Base-by-base conservation (phyloP, 2,888 invertebrate genomes). In the Brenthis daphne region DNA sequence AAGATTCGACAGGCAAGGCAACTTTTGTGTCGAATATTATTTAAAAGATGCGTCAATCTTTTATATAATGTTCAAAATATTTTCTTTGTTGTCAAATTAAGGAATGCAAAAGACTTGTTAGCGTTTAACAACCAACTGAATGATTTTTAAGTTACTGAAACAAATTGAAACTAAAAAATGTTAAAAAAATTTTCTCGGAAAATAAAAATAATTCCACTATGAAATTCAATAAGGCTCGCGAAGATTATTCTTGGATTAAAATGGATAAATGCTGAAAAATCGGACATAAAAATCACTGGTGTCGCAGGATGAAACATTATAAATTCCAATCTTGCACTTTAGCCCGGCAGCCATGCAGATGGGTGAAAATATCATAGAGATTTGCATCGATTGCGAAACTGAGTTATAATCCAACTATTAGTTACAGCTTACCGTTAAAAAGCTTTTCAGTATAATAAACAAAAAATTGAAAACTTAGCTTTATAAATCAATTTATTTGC, bases 321-420 rank as follows among this genome's bases (percentile, higher is more conserved):
- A 86, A 87, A 89, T 85, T 89, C 86, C 84, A 83, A 87, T 86
- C 82, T 86, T 84, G 86, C 88, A 85, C 85, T 87, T 85, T 80
- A 75, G 76, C 78, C 76, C 82, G 79, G 82, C 76, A 81, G 83
- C 82, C 85, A 83, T 85, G 86, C 85, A 88, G 86, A 88, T 87
- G 82, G 84, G 81, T 81, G 75, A 75, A 77, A 79, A 85, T 86
- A 88, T 84, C 82, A 78, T 84, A 55, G 60, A 84, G 83, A 86
- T 88, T 86, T 86, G 88, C 88, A 87, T 87, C 84, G 78, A 82
- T 82, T 82, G 85, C 86, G 82, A 85, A 87, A 86, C 82, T 83
- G 83, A 87, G 82, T 87, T 89, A 88, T 87, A 87, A 88, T 87
- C 85, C 78, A 75, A 80, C 87, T 85, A 85, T 87, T 87, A 88